Percentiles rank a stretch among this genome's conserved stretches.
These are phyloP conservation scores for Zaprionus kolodkinae DNA, from an alignment of 1,140 invertebrate species.

Conservation along the genomic window DNA sequence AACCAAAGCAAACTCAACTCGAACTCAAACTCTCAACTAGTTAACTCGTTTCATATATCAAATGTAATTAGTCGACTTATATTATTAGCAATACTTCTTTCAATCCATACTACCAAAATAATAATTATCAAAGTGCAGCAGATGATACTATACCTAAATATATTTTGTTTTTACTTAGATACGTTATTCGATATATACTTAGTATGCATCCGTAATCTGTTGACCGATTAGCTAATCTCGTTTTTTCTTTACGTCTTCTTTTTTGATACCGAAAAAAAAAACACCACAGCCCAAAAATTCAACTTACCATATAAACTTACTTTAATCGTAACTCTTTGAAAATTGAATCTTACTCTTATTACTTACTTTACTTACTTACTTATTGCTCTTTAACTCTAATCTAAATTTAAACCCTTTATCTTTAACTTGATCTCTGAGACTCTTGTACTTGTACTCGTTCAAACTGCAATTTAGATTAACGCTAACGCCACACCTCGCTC, in stretches of 20 bases:
- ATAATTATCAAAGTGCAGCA: constrained; percentile 46
- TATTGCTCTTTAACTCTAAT: constrained; percentile 9
- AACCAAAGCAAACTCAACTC: constrained; percentile 24
- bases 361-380: constrained; percentile 26
- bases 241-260: constrained; percentile 29
- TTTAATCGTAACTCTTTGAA: not conserved
- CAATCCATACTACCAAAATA: constrained; percentile 42
- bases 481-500: not conserved
- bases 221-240: constrained; percentile 64
- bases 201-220: constrained; percentile 57
- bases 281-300: constrained; percentile 22
- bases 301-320: not conserved
- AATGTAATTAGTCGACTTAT: constrained; percentile 61
- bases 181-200: constrained; percentile 41
- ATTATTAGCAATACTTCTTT: constrained; percentile 26
- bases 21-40: constrained; percentile 35
- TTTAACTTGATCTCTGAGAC: not conserved
- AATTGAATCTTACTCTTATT: constrained; percentile 17
- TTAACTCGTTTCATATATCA: constrained; percentile 31
- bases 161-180: constrained; percentile 42
- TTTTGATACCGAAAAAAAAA: constrained; percentile 26
- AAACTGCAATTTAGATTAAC: constrained; percentile 32
- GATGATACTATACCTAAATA: constrained; percentile 44
- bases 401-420: not conserved
- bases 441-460: constrained; percentile 24